Base-by-base conservation (phyloP, 2,113 vertebrate genomes). In the Paramisgurnus dabryanus region DNA sequence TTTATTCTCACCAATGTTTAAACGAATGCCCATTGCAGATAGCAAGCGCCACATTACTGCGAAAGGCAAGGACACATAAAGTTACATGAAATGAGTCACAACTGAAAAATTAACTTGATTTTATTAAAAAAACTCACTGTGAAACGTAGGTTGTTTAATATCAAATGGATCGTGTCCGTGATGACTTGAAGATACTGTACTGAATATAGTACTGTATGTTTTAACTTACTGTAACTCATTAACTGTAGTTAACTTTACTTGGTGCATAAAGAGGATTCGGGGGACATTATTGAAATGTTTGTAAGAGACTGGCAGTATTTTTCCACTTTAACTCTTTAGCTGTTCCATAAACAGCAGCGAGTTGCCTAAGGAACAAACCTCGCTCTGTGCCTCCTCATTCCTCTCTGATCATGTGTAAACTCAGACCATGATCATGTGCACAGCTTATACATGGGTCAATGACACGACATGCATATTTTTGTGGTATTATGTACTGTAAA, bases 11-110 rank as follows among this genome's bases (percentile, higher is more conserved):
- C 15, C 1, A 10, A 68, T 34, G 47, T 27, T 65, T 22, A 58
- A 74, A 80, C 64, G 84, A 85, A 87, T 85, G 60, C 83, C 82
- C 71, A 77, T 69, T 78, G 78, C 18, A 43, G 41, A 12, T 39
- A 55, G 41, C 18, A 11, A 43, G 9, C 22, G 9, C 7, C 10
- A 81, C 45, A 27, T 3, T 13, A 61, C 18, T 6, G 7, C 17
- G 63, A 5, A 70, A 22, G 34, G 17, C 40, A 43, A n/a, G 22
- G 43, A 34, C 27, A 34, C 27, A 34, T 4, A n/a, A 13, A 43
- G 18, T 49, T 66, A 5, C 12, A 63, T 9, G 27, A 43, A 34
- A n/a, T 40, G 4, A 17, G 13, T 27, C 7, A 27, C 2, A 34
- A 34, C 27, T 34, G 27, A 34, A 34, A 34, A 22, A 22, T 22